These are phyloP conservation scores for Drosophila planitibia DNA, from an alignment of 2,888 invertebrate genomes.

Conservation along the genomic window DNA sequence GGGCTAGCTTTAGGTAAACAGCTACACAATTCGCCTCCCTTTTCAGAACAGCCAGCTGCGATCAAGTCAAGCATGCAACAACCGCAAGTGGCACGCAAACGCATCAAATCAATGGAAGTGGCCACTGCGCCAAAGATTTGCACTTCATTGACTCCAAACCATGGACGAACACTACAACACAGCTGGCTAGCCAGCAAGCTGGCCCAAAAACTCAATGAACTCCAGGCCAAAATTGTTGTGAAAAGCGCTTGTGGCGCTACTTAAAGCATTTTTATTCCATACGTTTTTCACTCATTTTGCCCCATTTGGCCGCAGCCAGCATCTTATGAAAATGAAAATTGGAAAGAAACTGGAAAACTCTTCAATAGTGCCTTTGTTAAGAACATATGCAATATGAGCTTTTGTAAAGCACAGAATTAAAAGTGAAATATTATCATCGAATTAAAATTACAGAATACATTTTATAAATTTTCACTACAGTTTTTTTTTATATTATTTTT, in stretches of 20 bases:
- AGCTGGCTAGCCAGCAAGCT: conserved; percentile 13
- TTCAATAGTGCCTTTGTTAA: conserved; percentile 6
- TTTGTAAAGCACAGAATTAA: not conserved
- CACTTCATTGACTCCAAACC: conserved; percentile 72
- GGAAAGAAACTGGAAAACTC: conserved; percentile 59
- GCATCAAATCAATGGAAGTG: conserved; percentile 81
- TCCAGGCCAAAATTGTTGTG: conserved; percentile 18
- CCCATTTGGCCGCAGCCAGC: conserved; percentile 39
- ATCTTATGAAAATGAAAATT: conserved; percentile 75
- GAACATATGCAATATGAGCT: not conserved
- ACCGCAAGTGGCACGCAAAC: conserved; percentile 75
- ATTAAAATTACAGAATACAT: not conserved
- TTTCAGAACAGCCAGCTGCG: conserved; percentile 10
- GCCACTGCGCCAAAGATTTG: conserved; percentile 68
- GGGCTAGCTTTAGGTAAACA: conserved; percentile 72
- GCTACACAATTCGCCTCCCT: conserved; percentile 29
- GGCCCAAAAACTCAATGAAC: conserved; percentile 49
- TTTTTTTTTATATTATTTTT: not conserved
- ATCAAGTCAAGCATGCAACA: conserved; percentile 75
- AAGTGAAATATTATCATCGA: not conserved
- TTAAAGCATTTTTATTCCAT: conserved; percentile 63
- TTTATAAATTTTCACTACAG: not conserved
- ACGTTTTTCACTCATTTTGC: conserved; percentile 47
- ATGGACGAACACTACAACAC: conserved; percentile 20
- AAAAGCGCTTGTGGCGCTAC: conserved; percentile 44